Base-by-base conservation (phyloP, 2,888 invertebrate species). In the Sesia bembeciformis region DNA sequence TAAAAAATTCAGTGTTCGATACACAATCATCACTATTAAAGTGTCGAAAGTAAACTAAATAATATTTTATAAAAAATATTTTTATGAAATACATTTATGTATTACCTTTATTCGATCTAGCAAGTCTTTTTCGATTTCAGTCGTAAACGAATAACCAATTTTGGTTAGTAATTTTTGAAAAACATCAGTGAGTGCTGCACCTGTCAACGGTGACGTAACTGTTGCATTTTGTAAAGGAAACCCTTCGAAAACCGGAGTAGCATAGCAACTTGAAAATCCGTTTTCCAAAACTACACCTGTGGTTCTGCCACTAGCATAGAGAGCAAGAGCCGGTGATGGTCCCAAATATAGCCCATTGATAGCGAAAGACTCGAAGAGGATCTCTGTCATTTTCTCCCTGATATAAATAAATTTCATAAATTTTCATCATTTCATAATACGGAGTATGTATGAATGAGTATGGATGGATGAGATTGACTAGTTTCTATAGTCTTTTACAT, bases 51-150 rank as follows among this genome's bases (percentile, higher is more conserved):
- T n/a, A n/a, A n/a, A n/a, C n/a, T n/a, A n/a, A n/a, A n/a, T n/a
- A n/a, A n/a, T n/a, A n/a, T n/a, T n/a, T n/a, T n/a, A n/a, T n/a
- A n/a, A 7, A 46, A 46, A 46, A 43, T 5, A 1, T 6, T 43
- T 43, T 43, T 43, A 43, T 43, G 43, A n/a, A n/a, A n/a, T 43
- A 41, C 7, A 43, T 3, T 38, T 50, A 6, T 50, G 38, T 23
- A 50, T 7, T 80, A 97, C 97, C 91, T 97, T 97, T 79, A 98
- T 97, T 81, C 95, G 94, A 72, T 97, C 93, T 57, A 97, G 93
- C 70, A 97, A 94, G 91, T 97, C 97, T 70, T 93, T 91, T 82
- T 97, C 97, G 74, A 93, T 93, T 51, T 94, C 95, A 78, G 97
- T 97, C 66, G 95, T 96, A 91, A 97, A 96, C 58, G 94, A 94